Evolutionary conservation across 2,888 invertebrate species (phyloP).

Genomic region (Rhagonycha fulva): DNA sequence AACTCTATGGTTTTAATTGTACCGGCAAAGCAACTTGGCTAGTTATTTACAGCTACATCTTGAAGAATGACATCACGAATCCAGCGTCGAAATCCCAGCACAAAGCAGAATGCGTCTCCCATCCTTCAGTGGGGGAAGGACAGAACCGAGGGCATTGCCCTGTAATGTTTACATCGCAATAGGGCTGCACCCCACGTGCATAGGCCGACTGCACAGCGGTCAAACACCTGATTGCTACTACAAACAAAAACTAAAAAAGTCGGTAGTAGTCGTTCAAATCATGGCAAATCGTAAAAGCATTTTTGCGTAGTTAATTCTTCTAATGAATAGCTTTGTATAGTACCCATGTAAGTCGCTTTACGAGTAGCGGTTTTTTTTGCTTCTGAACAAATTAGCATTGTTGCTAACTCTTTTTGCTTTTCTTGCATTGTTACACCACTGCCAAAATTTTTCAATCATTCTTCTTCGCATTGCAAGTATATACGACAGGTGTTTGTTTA

Average conservation of each 20-base stretch:
- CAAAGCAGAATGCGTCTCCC: constrained; percentile 18
- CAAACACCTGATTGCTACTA: constrained; percentile 28
- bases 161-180: constrained; percentile 53
- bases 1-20: constrained; percentile 1
- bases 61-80: constrained; percentile 21
- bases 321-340: neutral
- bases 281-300: neutral
- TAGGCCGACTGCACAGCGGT: constrained; percentile 23
- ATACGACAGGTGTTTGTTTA: neutral
- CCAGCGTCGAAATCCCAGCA: constrained; percentile 20
- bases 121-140: constrained; percentile 13
- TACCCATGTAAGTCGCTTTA: neutral
- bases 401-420: neutral
- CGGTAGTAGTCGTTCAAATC: constrained; percentile 6
- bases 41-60: constrained; percentile 10
- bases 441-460: neutral
- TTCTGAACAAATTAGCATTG: neutral
- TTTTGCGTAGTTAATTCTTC: neutral
- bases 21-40: neutral
- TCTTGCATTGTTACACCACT: neutral
- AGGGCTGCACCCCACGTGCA: constrained; percentile 42
- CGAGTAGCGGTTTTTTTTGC: neutral
- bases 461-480: neutral
- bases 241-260: constrained; percentile 18
- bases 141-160: constrained; percentile 45